Evolutionary conservation across 1,140 invertebrate genomes (phyloP).

Genomic region (Brachionus rubens): DNA sequence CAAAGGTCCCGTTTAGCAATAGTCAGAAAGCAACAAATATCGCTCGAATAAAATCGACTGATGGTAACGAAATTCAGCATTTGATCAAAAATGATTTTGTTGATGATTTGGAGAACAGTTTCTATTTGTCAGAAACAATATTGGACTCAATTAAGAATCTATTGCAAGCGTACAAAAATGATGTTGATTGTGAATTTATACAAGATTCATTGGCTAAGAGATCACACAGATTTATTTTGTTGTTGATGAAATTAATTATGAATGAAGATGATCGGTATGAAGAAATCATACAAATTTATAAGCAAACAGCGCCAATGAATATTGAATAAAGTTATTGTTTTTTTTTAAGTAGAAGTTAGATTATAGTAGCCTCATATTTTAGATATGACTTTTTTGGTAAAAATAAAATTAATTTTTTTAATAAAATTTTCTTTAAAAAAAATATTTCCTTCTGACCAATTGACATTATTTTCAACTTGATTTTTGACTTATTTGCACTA

Average conservation of each 20-base stretch:
- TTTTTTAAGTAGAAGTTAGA: too few species aligned
- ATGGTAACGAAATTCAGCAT: background rate
- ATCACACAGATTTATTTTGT: background rate
- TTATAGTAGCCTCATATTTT: too few species aligned
- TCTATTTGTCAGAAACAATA: background rate
- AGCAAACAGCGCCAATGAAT: background rate
- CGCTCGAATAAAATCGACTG: background rate
- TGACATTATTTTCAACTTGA: too few species aligned
- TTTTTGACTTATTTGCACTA: too few species aligned
- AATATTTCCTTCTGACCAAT: too few species aligned
- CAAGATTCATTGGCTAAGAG: background rate
- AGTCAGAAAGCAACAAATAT: background rate
- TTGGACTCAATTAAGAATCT: constrained; percentile 6
- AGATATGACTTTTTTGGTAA: too few species aligned
- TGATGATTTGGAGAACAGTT: background rate
- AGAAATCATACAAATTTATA: background rate
- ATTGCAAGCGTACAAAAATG: background rate
- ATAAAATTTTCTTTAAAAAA: too few species aligned
- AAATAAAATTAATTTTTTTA: too few species aligned
- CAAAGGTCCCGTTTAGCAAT: background rate
- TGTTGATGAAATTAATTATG: background rate
- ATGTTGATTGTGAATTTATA: background rate
- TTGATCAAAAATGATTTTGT: background rate
- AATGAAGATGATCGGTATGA: background rate
- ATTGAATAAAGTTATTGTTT: too few species aligned